Conservation (phyloP, 2,113 vertebrate species). For the Mola mola region DNA sequence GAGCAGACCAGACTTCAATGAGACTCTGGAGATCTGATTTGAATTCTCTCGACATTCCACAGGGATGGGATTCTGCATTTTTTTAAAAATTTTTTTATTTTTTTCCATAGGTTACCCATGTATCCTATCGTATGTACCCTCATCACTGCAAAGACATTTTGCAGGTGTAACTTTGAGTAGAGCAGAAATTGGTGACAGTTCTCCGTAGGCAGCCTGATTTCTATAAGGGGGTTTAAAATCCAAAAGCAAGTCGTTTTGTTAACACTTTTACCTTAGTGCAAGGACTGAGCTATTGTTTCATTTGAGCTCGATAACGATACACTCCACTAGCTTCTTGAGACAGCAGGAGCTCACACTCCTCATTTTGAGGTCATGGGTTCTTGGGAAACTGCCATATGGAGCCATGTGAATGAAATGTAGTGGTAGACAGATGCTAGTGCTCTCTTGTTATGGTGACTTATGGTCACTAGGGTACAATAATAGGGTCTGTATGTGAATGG, state of each 20-base stretch:
- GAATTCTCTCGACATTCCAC: conserved; percentile 36
- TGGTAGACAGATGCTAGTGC: conserved; percentile 4
- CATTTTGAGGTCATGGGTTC: no score
- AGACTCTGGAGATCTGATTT: conserved; percentile 43
- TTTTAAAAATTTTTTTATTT: conserved; percentile 40
- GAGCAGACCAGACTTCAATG: conserved; percentile 34
- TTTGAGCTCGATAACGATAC: no score
- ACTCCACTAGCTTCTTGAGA: no score
- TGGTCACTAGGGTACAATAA: not conserved
- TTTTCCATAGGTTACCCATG: conserved; percentile 41
- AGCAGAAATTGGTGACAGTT: conserved; percentile 21
- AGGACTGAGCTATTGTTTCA: no score
- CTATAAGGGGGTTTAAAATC: no score
- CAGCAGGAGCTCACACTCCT: not conserved
- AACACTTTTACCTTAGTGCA: no score
- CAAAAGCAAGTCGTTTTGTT: no score
- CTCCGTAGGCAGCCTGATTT: no score
- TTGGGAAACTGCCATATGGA: conserved; percentile 3
- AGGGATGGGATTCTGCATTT: conserved; percentile 41
- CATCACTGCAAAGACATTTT: conserved; percentile 7
- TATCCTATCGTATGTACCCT: conserved; percentile 19
- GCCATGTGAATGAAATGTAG: not conserved
- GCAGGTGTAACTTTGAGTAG: not conserved
- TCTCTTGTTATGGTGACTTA: not conserved
- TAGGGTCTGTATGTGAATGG: not conserved